Evolutionary conservation across 2,797 vertebrate genomes (phyloP), one percentile per base, ranked within the genome.

Genomic region (Poecile montanus): DNA sequence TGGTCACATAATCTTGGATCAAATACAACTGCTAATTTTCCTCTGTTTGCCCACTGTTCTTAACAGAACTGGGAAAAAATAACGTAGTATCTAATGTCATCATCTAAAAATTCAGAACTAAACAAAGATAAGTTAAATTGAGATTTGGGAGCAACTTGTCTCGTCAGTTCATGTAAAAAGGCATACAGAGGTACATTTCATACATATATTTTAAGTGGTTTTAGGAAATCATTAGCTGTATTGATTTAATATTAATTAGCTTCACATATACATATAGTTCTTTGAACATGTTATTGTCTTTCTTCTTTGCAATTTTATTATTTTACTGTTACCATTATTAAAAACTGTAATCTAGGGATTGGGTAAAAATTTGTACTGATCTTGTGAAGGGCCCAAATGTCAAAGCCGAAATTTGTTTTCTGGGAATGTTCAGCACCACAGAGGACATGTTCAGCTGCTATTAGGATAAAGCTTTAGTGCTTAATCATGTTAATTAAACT

Each of bases 401-500:
- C 19, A 74, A 80, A 57, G 11, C 13, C 56, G 80, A 71, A 91
- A 88, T 81, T 78, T 77, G 10, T 44, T 73, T 91, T 42, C n/a
- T 70, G 58, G 16, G 16, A 65, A 36, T 50, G 30, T 16, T 61
- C 14, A 70, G 22, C 27, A 76, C 6, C 27, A 45, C 40, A 40
- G 10, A 79, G 14, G 27, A 65, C 29, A 68, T 27, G 16, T 38
- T 83, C 58, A 47, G 12, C 45, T 54, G n/a, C 65, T 79, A 4
- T 19, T 45, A 66, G 22, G 88, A 81, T 75, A 75, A 85, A 82
- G 6, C 4, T 83, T 23, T 56, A 53, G 29, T 48, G 5, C 32
- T 80, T 81, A 83, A 72, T 85, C 40, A 25, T 50, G 36, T 72
- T 92, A 79, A 92, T 80, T 85, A 91, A 91, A 85, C 13, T 78